Evolutionary conservation across 2,888 invertebrate species (phyloP).

Genomic region (Odontothrips loti): DNA sequence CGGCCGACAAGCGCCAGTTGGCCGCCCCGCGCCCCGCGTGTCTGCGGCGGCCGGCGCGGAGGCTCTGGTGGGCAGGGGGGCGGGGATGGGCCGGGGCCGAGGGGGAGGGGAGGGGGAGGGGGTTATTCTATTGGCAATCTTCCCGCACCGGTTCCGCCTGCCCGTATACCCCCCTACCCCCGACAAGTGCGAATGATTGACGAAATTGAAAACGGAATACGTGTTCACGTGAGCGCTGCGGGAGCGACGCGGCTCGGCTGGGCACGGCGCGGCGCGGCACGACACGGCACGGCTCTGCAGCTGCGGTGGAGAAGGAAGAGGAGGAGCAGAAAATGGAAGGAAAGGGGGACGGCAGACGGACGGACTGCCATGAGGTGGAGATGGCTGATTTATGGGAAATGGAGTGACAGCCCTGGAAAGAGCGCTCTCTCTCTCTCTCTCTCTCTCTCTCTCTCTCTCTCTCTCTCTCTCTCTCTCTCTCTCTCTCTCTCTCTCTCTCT

Average conservation of each 20-base stretch:
- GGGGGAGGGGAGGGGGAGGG: not conserved
- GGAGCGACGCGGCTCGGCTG: not conserved
- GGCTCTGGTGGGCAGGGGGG: not conserved
- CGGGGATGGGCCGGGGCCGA: not conserved
- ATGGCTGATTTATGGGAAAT: not conserved
- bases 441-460: not conserved
- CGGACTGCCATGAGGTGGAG: constrained; percentile 5
- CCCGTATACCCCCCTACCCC: not conserved
- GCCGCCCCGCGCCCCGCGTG: not conserved
- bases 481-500: not conserved
- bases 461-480: too few relatives aligned
- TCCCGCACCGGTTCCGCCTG: not conserved
- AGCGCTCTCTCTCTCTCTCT: not conserved
- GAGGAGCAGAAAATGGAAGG: not conserved
- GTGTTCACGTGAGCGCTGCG: constrained; percentile 18
- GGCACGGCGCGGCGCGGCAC: not conserved
- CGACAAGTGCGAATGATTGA: constrained; percentile 22
- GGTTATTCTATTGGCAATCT: constrained; percentile 19
- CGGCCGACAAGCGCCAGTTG: not conserved
- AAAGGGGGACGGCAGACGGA: not conserved
- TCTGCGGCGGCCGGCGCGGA: not conserved
- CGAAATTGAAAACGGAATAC: constrained; percentile 25
- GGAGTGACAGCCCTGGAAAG: not conserved
- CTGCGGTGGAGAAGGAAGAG: not conserved
- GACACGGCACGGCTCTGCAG: not conserved